phyloP scores from a whole-genome alignment of 2,888 invertebrate genomes.

The Drosophila cyrtoloma region DNA sequence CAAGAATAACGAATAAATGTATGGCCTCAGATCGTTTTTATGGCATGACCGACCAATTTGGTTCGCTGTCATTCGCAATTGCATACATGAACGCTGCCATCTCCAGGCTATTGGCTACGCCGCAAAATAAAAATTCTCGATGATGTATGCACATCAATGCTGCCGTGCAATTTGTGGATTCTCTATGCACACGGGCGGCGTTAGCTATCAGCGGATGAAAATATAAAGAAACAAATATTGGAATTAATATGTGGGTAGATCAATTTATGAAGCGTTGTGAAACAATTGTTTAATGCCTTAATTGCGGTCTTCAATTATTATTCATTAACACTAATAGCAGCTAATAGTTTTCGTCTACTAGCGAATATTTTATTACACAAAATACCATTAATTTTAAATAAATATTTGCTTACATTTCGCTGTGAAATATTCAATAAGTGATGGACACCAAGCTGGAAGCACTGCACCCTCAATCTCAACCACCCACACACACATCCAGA shows the following conservation, averaged over 20 bases:
- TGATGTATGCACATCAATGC: slow-evolving; percentile 15
- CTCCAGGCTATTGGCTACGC: neutral
- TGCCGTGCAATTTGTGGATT: neutral
- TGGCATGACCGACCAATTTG: slow-evolving; percentile 9
- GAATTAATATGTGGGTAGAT: neutral
- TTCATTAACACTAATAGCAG: neutral
- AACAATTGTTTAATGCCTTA: neutral
- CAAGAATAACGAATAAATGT: neutral
- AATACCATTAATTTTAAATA: neutral
- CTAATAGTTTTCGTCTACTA: neutral
- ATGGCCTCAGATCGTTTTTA: neutral
- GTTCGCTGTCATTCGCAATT: slow-evolving; percentile 32
- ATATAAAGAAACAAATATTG: neutral
- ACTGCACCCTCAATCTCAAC: neutral
- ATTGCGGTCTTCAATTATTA: neutral
- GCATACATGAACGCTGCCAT: slow-evolving; percentile 20
- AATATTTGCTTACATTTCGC: neutral
- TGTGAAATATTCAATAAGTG: neutral
- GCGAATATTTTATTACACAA: neutral
- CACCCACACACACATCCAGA: neutral
- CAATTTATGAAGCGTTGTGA: neutral
- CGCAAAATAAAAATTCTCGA: slow-evolving; percentile 8
- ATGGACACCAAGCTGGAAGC: neutral
- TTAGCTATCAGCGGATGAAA: too few relatives aligned
- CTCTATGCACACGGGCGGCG: neutral